Evolutionary conservation across 2,113 vertebrate species (phyloP).

Genomic region (Cryptotis parvus): DNA sequence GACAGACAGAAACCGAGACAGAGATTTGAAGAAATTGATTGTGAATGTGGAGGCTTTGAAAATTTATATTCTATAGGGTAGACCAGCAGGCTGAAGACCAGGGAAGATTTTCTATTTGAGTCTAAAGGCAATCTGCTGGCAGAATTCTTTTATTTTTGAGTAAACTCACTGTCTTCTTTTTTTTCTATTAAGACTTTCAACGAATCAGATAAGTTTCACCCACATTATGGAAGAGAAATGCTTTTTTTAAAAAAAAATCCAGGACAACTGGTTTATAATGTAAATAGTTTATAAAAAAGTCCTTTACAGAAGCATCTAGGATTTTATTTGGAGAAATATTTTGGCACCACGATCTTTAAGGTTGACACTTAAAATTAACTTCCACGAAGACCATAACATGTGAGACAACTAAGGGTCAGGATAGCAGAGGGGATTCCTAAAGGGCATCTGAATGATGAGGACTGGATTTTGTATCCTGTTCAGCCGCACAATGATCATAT

Average conservation of each 20-base stretch:
- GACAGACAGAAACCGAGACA: not conserved
- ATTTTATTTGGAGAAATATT: not conserved
- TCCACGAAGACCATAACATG: not conserved
- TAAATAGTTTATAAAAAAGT: not conserved
- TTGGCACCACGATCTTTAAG: not conserved
- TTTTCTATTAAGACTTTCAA: not conserved
- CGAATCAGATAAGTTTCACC: not conserved
- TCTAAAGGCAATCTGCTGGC: not conserved
- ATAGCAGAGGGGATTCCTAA: not conserved
- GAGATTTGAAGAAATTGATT: not conserved
- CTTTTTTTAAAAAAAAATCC: not conserved
- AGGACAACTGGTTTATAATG: not conserved
- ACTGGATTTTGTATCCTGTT: not conserved
- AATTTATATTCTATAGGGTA: not conserved
- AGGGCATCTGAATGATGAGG: not conserved
- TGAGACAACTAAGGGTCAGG: not conserved
- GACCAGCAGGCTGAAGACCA: not conserved
- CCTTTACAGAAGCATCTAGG: not conserved
- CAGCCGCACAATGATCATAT: not conserved
- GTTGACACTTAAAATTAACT: not conserved
- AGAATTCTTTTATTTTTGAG: not conserved
- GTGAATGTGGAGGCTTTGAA: not conserved
- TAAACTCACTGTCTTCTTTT: not conserved
- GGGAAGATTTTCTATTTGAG: not conserved
- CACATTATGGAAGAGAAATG: not conserved